Conservation (phyloP, 2,797 vertebrate genomes). For the Rhabdophis nuchalis region DNA sequence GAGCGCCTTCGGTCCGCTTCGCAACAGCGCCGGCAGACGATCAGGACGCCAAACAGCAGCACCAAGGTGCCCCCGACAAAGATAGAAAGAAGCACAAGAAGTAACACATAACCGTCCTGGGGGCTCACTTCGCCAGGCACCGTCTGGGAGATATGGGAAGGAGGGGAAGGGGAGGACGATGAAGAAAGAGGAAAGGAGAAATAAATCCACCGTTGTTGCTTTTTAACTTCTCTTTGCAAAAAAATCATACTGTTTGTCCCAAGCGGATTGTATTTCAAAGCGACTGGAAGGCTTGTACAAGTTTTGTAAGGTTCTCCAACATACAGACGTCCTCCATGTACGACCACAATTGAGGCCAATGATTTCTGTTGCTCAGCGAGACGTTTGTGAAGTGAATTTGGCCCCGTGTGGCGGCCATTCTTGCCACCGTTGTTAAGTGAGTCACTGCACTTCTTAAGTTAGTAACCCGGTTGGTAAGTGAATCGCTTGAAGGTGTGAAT, state of each 20-base stretch:
- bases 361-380: neutral
- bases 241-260: neutral
- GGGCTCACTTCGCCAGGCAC: constrained; percentile 65
- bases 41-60: constrained; percentile 81
- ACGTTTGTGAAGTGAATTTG: neutral
- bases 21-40: constrained; percentile 82
- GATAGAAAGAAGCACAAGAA: constrained; percentile 86
- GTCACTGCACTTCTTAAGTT: neutral
- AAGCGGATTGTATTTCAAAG: neutral
- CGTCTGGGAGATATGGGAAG: constrained; percentile 39
- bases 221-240: neutral
- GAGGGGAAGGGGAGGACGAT: fast-evolving
- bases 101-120: constrained; percentile 84
- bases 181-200: neutral
- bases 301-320: neutral
- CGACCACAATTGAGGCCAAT: neutral
- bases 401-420: neutral
- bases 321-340: neutral
- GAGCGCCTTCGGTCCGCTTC: constrained; percentile 76
- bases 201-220: neutral
- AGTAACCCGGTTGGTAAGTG: neutral
- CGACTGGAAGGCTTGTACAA: neutral
- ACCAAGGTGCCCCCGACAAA: constrained; percentile 86
- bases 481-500: neutral
- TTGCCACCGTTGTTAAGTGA: neutral